These are phyloP conservation scores for Aplysia californica DNA, from an alignment of 1,140 invertebrate species.

Conservation along the genomic window DNA sequence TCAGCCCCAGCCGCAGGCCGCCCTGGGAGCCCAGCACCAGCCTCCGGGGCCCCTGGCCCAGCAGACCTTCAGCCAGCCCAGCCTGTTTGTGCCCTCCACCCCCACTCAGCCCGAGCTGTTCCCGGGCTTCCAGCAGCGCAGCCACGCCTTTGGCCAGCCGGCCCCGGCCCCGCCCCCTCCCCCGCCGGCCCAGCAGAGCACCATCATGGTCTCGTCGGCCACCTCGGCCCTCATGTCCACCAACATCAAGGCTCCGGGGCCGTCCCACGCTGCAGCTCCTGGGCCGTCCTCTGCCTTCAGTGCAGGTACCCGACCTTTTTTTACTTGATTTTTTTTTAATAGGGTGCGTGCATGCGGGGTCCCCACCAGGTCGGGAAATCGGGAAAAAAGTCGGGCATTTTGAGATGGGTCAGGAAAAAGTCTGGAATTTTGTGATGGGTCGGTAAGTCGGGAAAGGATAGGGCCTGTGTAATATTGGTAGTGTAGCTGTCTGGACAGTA, in stretches of 20 bases:
- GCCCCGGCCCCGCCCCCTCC: conserved; percentile 58
- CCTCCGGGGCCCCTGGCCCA: conserved; percentile 58
- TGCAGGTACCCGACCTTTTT: too few relatives aligned
- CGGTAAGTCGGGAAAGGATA: too few relatives aligned
- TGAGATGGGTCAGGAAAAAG: too few relatives aligned
- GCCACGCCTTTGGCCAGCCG: conserved; percentile 67
- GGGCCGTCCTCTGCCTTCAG: neutral
- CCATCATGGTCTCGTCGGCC: conserved; percentile 88
- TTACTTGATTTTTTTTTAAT: too few relatives aligned
- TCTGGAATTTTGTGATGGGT: too few relatives aligned
- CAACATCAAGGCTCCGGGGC: conserved; percentile 78
- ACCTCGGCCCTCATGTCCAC: conserved; percentile 91
- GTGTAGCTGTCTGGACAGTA: too few relatives aligned
- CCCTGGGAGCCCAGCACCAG: conserved; percentile 70
- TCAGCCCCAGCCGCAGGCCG: conserved; percentile 73
- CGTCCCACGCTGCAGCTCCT: conserved; percentile 10
- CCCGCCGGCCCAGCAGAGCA: conserved; percentile 63
- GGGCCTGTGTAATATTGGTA: too few relatives aligned
- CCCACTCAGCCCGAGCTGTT: conserved; percentile 54
- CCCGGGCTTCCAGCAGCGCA: conserved; percentile 31
- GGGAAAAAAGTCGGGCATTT: too few relatives aligned
- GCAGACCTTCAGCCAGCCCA: conserved; percentile 66
- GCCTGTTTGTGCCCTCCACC: conserved; percentile 58
- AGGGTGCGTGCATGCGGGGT: too few relatives aligned
- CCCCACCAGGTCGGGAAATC: too few relatives aligned